A percentile compares a stretch with the other conserved stretches of the same genome.
Evolutionary conservation across 2,888 invertebrate genomes (phyloP).

Genomic region (Drosophila subquinaria): DNA sequence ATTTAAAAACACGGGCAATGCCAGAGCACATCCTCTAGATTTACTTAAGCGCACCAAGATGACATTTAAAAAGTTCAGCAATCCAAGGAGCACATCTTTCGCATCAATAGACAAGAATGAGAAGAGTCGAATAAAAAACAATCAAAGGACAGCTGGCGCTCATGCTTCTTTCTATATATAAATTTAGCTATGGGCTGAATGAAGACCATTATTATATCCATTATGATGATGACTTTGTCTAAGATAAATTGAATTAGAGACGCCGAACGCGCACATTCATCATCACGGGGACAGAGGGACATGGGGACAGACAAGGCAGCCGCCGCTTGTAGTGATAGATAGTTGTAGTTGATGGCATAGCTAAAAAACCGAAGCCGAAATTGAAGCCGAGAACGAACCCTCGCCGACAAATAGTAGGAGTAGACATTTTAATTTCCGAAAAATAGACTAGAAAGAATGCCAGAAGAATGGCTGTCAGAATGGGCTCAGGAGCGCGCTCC

Average conservation of each 20-base stretch:
- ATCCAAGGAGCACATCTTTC: neutral
- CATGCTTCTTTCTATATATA: constrained; percentile 12
- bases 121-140: constrained; percentile 56
- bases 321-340: constrained; percentile 62
- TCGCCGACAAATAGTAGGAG: constrained; percentile 75
- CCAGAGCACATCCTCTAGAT: neutral
- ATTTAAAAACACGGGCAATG: neutral
- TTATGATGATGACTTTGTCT: constrained; percentile 75
- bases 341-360: constrained; percentile 41
- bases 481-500: constrained; percentile 23
- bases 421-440: constrained; percentile 78
- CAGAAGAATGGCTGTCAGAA: constrained; percentile 53
- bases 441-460: constrained; percentile 56
- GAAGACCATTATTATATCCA: constrained; percentile 59
- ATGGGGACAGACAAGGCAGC: constrained; percentile 26
- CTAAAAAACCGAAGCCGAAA: constrained; percentile 53
- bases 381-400: constrained; percentile 42
- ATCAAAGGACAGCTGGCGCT: constrained; percentile 63
- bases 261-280: constrained; percentile 79
- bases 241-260: constrained; percentile 80
- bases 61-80: constrained; percentile 10
- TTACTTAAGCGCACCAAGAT: neutral
- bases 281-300: constrained; percentile 42
- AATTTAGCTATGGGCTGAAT: constrained; percentile 36
- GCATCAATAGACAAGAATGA: constrained; percentile 28